Percentiles rank a stretch among this genome's conserved stretches.
These are phyloP conservation scores for Riparia riparia DNA, from an alignment of 2,113 vertebrate genomes.

Conservation along the genomic window DNA sequence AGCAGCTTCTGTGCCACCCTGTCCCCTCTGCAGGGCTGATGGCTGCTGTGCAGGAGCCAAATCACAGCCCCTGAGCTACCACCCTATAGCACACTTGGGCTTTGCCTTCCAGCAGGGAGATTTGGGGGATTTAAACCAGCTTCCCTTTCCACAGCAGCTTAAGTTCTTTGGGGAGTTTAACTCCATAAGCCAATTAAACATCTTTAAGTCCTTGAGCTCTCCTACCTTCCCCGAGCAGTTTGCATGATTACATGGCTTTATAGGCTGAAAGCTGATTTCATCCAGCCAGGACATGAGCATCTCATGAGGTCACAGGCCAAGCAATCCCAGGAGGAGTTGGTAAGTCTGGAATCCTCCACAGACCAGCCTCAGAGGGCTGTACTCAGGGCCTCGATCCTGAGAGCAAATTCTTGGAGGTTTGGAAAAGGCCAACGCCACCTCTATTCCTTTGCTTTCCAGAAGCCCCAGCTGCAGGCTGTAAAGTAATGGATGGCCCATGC, in stretches of 20 bases:
- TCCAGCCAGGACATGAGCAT: not conserved
- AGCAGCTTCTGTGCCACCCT: not conserved
- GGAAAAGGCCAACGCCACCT: not conserved
- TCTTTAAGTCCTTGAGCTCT: conserved; percentile 26
- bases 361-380: not conserved
- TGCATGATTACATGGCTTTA: not conserved
- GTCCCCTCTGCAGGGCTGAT: not conserved
- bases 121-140: conserved; percentile 3
- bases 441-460: not conserved
- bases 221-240: not conserved
- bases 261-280: not conserved
- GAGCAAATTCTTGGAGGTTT: not conserved
- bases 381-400: accelerated
- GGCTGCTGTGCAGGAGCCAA: not conserved
- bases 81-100: not conserved
- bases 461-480: not conserved
- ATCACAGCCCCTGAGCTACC: not conserved
- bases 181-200: conserved; percentile 50
- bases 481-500: not conserved
- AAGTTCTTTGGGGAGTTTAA: conserved; percentile 49
- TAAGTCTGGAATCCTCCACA: not conserved
- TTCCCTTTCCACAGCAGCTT: conserved; percentile 47
- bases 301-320: not conserved
- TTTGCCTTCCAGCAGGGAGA: not conserved
- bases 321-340: not conserved